Evolutionary conservation across 2,113 vertebrate genomes (phyloP), one percentile per base, ranked within the genome.

Genomic region (Oncorhynchus mykiss): DNA sequence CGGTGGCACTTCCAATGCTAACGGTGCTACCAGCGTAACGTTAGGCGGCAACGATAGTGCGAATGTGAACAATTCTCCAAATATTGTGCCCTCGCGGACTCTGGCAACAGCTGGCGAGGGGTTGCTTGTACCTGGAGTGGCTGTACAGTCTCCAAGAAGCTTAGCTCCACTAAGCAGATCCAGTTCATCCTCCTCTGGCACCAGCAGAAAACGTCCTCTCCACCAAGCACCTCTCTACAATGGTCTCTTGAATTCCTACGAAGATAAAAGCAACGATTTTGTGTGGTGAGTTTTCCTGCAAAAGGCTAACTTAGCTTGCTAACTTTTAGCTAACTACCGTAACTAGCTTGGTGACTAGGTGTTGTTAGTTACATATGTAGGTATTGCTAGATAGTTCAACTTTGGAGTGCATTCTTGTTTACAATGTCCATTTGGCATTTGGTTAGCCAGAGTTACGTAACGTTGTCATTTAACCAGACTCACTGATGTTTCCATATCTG

Each of bases 231-330:
- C 97, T 0, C 93, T 99, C 6, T 97, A 94, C 91, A 98, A 99
- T 87, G 97, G 97, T 71, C 96, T 99, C 67, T 90, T 97, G 73
- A 98, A 98, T 81, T 98, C 97, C 0, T 99, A 98, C 80, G 97
- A 99, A 71, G 97, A 99, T 86, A 99, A 99, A 90, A 99, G 96
- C 94, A 99, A 98, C 91, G 97, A 99, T 70, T 99, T 99, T 82
- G 97, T 99, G 2, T 99, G 97, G 97, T 99, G 82, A 92, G 97
- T 92, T 39, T 6, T 20, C 1, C n/a, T 62, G 59, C 16, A 62
- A 22, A 8, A 16, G 3, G 59, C 7, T 62, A 20, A 11, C 14
- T 54, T 54, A 18, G 12, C 16, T 18, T 16, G 14, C 4, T 54
- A 18, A 16, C 51, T 45, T 45, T 45, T 45, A 11, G 39, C 39